Evolutionary conservation across 1,140 invertebrate genomes (phyloP), one percentile per base, ranked within the genome.

Genomic region (Nylanderia fulva): DNA sequence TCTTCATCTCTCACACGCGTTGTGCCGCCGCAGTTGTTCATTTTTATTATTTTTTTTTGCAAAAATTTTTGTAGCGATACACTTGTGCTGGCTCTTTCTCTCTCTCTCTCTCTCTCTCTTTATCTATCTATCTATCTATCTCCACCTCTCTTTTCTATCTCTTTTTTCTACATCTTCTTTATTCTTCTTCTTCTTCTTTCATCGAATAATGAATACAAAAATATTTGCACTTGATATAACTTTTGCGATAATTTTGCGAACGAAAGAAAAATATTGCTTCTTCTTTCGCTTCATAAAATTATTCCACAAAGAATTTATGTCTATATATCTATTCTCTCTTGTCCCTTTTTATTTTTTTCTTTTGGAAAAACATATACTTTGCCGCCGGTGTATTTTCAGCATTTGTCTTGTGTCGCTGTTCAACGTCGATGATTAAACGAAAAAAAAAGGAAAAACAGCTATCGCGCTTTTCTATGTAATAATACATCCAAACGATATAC

Each of bases 321-420:
- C 52, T 18, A 68, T 68, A 21, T 29, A 21, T n/a, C 6, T 45
- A 42, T 2, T 0, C n/a, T n/a, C n/a, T n/a, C 7, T 36, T 18
- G 21, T 13, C 29, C 29, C 8, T 42, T 72, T 82, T 18, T 33
- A 60, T 18, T 33, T 58, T 82, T 45, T n/a, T n/a, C n/a, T n/a
- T n/a, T n/a, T n/a, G n/a, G n/a, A 11, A 56, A 33, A 71, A 58
- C 3, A 71, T 84, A 68, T 72, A 75, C 56, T 75, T 72, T 82
- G 63, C 56, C 71, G 60, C 64, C 76, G 60, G 85, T 87, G 71
- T 83, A 52, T 68, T 75, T 84, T 80, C 48, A 60, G 77, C 82
- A n/a, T 85, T 66, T 85, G 68, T 83, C 72, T 84, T 88, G 87
- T 82, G 82, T 72, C 79, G 82, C 39, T 90, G 74, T 84, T 90